Evolutionary conservation across 64 coral and sea anemone species (phyloP).

Genomic region (Dendronephthya gigantea): DNA sequence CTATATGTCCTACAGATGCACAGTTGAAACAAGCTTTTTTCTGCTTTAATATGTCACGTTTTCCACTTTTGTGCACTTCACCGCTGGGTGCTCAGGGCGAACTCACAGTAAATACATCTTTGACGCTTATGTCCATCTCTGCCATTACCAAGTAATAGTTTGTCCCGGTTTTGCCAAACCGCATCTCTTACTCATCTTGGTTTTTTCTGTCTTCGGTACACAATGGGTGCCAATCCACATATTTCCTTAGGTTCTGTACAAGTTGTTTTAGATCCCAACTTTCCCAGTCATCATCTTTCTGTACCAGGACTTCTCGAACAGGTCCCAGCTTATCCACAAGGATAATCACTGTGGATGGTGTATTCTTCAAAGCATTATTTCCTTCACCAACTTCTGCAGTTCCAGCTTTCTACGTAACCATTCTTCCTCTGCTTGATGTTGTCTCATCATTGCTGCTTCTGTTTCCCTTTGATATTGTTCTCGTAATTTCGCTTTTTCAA

Average conservation of each 20-base stretch:
- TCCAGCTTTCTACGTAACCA: neutral
- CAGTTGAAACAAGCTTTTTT: conserved; percentile 13
- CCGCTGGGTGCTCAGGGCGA: neutral
- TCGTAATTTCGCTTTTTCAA: neutral
- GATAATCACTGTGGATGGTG: neutral
- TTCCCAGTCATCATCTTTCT: conserved; percentile 1
- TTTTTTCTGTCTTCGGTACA: neutral
- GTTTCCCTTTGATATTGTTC: neutral
- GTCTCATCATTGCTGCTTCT: neutral
- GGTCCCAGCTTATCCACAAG: neutral
- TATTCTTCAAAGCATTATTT: neutral
- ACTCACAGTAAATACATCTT: neutral
- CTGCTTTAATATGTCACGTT: neutral
- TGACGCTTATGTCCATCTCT: neutral
- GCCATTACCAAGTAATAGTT: neutral
- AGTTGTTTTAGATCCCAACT: neutral
- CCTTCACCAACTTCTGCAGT: neutral
- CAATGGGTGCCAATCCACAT: neutral
- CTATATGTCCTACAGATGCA: no score
- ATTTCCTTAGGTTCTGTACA: neutral
- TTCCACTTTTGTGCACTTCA: neutral
- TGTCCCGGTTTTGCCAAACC: neutral
- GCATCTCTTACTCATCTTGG: neutral
- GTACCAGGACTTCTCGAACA: neutral
- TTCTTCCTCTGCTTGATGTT: neutral